phyloP scores from a whole-genome alignment of 2,888 invertebrate species.

The Eurois occulta region DNA sequence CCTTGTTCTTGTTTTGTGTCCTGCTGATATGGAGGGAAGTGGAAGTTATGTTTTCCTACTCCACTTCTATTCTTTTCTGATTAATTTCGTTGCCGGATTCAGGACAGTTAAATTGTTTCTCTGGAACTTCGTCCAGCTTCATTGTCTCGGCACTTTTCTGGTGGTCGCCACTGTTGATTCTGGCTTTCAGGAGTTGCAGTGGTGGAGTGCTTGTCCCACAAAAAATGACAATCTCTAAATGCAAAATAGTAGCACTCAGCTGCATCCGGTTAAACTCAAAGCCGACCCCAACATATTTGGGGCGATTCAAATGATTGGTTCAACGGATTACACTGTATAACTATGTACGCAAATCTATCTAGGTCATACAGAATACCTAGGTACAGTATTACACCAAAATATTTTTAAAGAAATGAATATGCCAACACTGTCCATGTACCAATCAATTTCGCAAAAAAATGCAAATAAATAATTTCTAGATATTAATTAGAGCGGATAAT shows the following conservation, averaged over 20 bases:
- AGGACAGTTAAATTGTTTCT: too few relatives aligned
- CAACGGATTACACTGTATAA: neutral
- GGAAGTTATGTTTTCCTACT: too few relatives aligned
- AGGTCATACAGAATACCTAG: neutral
- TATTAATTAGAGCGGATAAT: slow-evolving; percentile 51
- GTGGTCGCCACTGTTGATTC: too few relatives aligned
- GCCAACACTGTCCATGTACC: slow-evolving; percentile 37
- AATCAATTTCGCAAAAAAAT: slow-evolving; percentile 40
- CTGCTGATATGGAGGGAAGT: neutral
- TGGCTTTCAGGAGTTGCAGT: too few relatives aligned
- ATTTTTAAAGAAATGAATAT: slow-evolving; percentile 19
- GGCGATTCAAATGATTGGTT: neutral
- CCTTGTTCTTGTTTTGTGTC: neutral
- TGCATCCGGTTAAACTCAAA: neutral
- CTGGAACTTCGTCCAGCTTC: too few relatives aligned
- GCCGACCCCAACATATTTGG: neutral
- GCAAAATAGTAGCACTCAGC: neutral
- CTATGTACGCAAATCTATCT: neutral
- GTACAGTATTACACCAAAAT: neutral
- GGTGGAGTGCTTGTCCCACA: neutral
- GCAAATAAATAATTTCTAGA: slow-evolving; percentile 22
- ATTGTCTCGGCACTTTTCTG: too few relatives aligned
- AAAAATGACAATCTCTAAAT: neutral
- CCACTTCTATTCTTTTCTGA: too few relatives aligned
- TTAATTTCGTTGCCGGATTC: too few relatives aligned